A percentile compares a stretch with the other conserved stretches of the same genome.
Conservation (phyloP, 2,888 invertebrate genomes). For the Lasius platythorax region DNA sequence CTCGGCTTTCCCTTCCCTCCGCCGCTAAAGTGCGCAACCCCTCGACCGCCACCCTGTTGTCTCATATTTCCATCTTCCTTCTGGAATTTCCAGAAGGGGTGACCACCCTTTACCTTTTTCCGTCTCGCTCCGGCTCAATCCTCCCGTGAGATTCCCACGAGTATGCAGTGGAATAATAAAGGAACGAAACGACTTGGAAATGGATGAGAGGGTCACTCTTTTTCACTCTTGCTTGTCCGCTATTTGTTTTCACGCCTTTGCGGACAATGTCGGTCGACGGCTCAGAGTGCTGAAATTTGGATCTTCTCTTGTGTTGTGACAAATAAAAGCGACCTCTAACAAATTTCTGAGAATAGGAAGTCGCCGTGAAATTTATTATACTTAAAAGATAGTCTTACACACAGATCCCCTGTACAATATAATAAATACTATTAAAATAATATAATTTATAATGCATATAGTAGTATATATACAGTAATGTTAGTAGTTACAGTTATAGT, state of each 20-base stretch:
- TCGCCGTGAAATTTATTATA: neutral
- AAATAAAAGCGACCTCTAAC: neutral
- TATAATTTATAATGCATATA: too few relatives aligned
- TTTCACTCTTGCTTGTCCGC: neutral
- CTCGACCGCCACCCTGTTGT: slow-evolving; percentile 47
- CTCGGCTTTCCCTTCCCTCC: neutral
- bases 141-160: slow-evolving; percentile 43
- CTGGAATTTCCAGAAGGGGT: slow-evolving; percentile 47
- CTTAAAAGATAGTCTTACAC: neutral
- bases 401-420: neutral
- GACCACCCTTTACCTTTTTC: slow-evolving; percentile 6
- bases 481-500: too few relatives aligned
- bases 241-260: slow-evolving; percentile 14
- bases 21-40: slow-evolving; percentile 28
- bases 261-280: neutral
- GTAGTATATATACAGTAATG: too few relatives aligned
- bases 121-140: neutral
- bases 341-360: neutral
- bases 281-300: neutral
- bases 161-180: slow-evolving; percentile 71
- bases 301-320: neutral
- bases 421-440: neutral
- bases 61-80: slow-evolving; percentile 62
- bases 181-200: slow-evolving; percentile 67
- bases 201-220: slow-evolving; percentile 48